phyloP scores from a whole-genome alignment of 1,140 invertebrate genomes.

The Lasioglossum albipes region DNA sequence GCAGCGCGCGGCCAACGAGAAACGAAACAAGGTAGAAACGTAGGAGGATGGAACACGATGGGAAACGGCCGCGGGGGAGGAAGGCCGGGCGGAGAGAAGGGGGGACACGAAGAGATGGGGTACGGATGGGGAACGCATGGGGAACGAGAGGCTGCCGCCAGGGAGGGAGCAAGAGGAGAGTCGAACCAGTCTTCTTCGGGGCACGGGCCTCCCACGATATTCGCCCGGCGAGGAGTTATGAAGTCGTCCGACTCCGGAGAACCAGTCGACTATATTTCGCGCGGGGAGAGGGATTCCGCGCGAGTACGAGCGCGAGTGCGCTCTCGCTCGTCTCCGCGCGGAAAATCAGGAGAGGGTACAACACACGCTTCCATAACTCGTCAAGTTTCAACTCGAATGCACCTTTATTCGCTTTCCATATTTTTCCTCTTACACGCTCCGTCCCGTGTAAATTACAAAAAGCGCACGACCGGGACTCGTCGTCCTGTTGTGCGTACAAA shows the following conservation, averaged over 20 bases:
- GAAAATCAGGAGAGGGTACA: not conserved
- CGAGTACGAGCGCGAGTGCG: no score
- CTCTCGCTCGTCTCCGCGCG: conserved; percentile 1
- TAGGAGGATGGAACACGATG: conserved; percentile 55
- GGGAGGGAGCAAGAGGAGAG: conserved; percentile 27
- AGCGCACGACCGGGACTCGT: conserved; percentile 54
- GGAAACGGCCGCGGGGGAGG: conserved; percentile 35
- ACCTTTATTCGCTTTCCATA: conserved; percentile 41
- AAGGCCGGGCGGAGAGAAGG: not conserved
- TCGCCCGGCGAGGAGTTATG: conserved; percentile 70
- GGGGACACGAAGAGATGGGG: not conserved
- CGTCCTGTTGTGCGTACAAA: conserved; percentile 62
- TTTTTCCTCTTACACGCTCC: conserved; percentile 40
- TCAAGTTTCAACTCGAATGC: conserved; percentile 19
- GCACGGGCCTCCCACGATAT: conserved; percentile 72
- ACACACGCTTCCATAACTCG: conserved; percentile 37
- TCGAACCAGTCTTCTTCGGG: conserved; percentile 59
- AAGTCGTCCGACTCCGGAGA: conserved; percentile 70
- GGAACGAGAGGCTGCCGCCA: no score
- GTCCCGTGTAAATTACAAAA: conserved; percentile 71
- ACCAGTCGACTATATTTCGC: conserved; percentile 70
- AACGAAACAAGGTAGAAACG: conserved; percentile 52
- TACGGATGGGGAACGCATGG: not conserved
- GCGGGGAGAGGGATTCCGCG: conserved; percentile 24
- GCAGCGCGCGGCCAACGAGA: conserved; percentile 58